Evolutionary conservation across 2,888 invertebrate species (phyloP).

Genomic region (Drosophila algonquin): DNA sequence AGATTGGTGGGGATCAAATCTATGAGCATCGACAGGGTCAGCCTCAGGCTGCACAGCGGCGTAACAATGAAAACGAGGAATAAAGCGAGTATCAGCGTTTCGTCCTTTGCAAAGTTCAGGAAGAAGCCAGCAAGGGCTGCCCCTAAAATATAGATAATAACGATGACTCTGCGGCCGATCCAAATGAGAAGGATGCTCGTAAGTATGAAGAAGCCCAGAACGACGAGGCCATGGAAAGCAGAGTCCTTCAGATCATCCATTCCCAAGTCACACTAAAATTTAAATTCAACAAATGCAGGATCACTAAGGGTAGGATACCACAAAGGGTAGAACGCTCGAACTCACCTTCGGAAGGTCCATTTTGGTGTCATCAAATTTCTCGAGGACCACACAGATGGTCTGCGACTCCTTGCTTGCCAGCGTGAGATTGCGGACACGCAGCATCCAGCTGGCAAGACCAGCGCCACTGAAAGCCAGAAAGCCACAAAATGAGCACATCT

Average conservation of each 20-base stretch:
- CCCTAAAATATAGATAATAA: not conserved
- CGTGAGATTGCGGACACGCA: constrained; percentile 8
- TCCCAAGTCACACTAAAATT: not conserved
- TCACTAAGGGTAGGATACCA: no score
- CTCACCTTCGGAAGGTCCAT: not conserved
- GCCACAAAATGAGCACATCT: no score
- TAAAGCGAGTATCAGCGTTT: not conserved
- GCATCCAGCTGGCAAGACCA: constrained; percentile 15
- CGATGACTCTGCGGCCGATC: constrained; percentile 2
- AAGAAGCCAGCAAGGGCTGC: not conserved
- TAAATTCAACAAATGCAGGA: no score
- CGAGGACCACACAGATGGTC: constrained; percentile 5
- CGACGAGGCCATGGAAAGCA: constrained; percentile 7
- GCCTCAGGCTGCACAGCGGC: constrained; percentile 3
- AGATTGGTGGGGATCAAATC: constrained; percentile 55
- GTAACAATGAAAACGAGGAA: constrained; percentile 24
- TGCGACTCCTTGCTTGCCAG: accelerated
- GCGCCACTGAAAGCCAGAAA: constrained; percentile 5
- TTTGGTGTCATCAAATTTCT: accelerated
- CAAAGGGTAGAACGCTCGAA: no score
- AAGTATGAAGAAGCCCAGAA: not conserved
- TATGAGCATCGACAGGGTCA: constrained; percentile 20
- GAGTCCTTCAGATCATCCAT: constrained; percentile 1
- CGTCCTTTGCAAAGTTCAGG: constrained; percentile 4
- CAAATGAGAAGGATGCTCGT: constrained; percentile 14